Percentiles rank a stretch among this genome's conserved stretches.
Conservation (phyloP, 2,888 invertebrate species). For the Pterobdella sp. region DNA sequence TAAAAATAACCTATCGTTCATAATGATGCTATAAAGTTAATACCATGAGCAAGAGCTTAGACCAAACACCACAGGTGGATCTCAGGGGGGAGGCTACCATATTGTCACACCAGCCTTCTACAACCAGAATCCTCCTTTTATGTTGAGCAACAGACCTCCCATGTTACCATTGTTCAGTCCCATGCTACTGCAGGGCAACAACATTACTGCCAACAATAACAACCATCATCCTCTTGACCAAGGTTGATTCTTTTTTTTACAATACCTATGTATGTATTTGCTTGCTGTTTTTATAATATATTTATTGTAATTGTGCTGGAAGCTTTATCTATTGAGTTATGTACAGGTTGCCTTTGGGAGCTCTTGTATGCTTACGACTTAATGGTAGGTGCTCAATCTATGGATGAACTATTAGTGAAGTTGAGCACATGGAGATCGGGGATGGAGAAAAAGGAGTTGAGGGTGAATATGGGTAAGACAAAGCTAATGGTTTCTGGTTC, state of each 20-base stretch:
- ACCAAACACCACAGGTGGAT: slow-evolving; percentile 6
- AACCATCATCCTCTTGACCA: not conserved
- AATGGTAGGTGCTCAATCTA: too few species aligned
- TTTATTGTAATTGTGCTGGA: not conserved
- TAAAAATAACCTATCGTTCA: not conserved
- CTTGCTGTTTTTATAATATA: not conserved
- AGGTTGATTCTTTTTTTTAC: not conserved
- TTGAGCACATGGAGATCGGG: too few species aligned
- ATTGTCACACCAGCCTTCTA: slow-evolving; percentile 67
- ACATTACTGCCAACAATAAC: slow-evolving; percentile 17
- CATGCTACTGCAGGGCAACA: slow-evolving; percentile 54
- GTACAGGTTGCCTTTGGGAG: too few species aligned
- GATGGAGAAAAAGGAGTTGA: too few species aligned
- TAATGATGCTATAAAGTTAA: too few species aligned
- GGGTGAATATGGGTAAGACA: too few species aligned
- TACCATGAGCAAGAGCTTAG: slow-evolving; percentile 34
- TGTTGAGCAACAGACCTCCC: slow-evolving; percentile 69
- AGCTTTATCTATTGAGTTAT: too few species aligned
- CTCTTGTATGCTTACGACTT: too few species aligned
- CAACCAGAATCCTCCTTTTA: slow-evolving; percentile 70
- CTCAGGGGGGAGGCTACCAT: slow-evolving; percentile 56
- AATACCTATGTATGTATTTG: not conserved
- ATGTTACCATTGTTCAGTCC: slow-evolving; percentile 74
- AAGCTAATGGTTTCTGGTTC: too few species aligned
- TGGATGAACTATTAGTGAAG: not conserved